A percentile compares a stretch with the other conserved stretches of the same genome.
These are phyloP conservation scores for Columba guinea DNA, from an alignment of 2,797 vertebrate genomes.

Conservation along the genomic window DNA sequence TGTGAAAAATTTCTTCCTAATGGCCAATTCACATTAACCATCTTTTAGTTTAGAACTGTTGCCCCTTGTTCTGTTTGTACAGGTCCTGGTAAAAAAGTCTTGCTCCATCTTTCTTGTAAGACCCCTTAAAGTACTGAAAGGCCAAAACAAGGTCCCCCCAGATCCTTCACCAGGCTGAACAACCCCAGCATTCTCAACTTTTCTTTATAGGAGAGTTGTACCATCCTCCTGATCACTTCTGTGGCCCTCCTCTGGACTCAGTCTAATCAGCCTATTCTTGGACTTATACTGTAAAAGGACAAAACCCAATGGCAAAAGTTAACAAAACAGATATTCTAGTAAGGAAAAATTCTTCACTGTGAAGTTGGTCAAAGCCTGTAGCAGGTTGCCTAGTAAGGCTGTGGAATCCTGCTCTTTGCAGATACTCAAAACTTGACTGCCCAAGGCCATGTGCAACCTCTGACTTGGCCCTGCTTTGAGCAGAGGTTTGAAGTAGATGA, in stretches of 20 bases:
- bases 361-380: neutral
- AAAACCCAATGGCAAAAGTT: neutral
- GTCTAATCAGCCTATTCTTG: neutral
- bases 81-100: neutral
- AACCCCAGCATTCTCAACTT: neutral
- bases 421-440: neutral
- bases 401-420: neutral
- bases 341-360: neutral
- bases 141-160: fast-evolving
- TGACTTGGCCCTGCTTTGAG: neutral
- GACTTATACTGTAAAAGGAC: fast-evolving
- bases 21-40: neutral
- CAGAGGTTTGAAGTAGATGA: neutral
- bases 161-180: neutral
- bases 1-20: neutral
- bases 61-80: neutral
- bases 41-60: neutral
- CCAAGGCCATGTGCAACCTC: neutral
- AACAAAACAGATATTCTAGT: neutral
- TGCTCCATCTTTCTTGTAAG: neutral
- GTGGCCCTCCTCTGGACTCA: neutral
- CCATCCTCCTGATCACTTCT: neutral
- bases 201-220: neutral
- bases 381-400: neutral
- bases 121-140: neutral